Percentiles rank a stretch among this genome's conserved stretches.
Conservation (phyloP, 2,797 vertebrate genomes). For the Acrocephalus scirpaceus region DNA sequence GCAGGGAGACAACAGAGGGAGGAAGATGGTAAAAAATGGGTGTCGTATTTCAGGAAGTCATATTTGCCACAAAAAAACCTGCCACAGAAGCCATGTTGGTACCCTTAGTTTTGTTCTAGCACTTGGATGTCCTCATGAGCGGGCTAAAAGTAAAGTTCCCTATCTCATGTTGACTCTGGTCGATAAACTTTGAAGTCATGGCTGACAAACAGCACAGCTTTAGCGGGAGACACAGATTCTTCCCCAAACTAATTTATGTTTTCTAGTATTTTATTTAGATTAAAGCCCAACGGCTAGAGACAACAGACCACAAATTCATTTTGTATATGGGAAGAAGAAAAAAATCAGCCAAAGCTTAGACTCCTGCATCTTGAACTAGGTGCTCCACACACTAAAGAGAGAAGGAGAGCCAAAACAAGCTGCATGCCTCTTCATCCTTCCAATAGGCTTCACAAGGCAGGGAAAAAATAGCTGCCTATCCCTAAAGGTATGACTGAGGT, state of each 20-base stretch:
- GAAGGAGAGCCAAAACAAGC: neutral
- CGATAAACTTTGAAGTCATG: neutral
- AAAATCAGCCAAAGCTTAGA: neutral
- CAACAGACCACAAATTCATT: neutral
- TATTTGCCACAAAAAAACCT: neutral
- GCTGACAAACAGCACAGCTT: neutral
- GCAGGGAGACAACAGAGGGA: neutral
- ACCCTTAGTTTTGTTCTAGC: neutral
- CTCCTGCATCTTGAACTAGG: neutral
- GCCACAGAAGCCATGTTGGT: neutral
- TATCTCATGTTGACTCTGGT: neutral
- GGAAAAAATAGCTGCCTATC: neutral
- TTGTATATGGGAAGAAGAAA: neutral
- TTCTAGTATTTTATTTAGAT: neutral
- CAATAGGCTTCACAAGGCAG: neutral
- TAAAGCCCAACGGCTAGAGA: neutral
- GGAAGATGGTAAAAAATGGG: neutral
- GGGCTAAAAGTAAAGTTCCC: neutral
- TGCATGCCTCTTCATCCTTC: neutral
- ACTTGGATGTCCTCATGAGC: neutral
- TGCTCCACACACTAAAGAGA: neutral
- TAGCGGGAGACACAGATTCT: neutral
- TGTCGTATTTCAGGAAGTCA: neutral
- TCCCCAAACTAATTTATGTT: neutral
- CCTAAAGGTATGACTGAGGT: neutral